These are phyloP conservation scores for Resseliella maxima DNA, from an alignment of 2,888 invertebrate species.

Conservation along the genomic window DNA sequence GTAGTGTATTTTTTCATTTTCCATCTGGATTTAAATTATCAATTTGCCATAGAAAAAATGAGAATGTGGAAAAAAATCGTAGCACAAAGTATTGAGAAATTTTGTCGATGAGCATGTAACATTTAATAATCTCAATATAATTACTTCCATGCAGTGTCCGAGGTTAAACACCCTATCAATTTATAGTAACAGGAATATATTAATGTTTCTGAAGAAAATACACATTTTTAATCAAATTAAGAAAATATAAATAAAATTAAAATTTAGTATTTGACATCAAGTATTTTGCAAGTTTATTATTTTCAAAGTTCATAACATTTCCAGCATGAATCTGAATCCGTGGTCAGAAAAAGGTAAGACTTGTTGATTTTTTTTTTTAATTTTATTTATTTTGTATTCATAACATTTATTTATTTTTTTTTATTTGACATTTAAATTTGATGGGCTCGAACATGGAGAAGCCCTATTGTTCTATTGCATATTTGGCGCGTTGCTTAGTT, in stretches of 20 bases:
- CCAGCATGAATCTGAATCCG: neutral
- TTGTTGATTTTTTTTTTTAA: neutral
- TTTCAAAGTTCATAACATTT: too few species aligned
- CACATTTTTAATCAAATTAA: neutral
- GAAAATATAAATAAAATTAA: conserved; percentile 22
- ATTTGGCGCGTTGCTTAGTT: too few species aligned
- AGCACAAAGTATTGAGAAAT: too few species aligned
- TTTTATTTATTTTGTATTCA: neutral
- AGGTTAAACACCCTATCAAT: neutral
- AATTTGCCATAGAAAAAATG: neutral
- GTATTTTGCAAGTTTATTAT: too few species aligned
- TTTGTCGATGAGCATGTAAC: too few species aligned
- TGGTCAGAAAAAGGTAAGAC: neutral
- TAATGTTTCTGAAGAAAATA: neutral
- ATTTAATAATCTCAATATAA: too few species aligned
- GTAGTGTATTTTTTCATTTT: neutral
- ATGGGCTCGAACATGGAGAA: neutral
- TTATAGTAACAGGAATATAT: neutral
- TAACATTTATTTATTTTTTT: neutral
- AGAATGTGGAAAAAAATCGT: too few species aligned
- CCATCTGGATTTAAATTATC: too few species aligned
- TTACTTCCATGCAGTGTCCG: neutral
- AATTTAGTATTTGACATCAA: conserved; percentile 29
- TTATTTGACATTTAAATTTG: neutral
- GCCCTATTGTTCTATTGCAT: neutral